Evolutionary conservation across 37 sponge, comb jelly and placozoan species (phyloP), one percentile per base, ranked within the genome.

Genomic region (Spongia lamella): DNA sequence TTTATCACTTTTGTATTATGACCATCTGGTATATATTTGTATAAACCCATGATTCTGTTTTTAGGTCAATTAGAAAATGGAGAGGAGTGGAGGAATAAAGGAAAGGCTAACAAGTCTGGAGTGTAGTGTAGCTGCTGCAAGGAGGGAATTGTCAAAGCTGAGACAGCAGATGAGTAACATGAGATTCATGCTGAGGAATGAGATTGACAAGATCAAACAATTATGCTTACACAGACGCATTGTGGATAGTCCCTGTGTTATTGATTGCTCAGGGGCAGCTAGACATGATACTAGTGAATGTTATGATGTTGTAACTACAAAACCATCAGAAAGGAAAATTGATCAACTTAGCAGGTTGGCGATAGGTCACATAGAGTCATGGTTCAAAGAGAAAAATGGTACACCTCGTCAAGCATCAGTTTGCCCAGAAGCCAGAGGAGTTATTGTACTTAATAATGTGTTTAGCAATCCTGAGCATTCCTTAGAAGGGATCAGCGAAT

Each of bases 371-470:
- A 59, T 75, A 11, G 22, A 63, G 35, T 68, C 75, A 21, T 83
- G 84, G 55, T 83, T 83, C 59, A 29, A 59, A 36, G 74, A 72
- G 58, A 83, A 83, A 32, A 83, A 83, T 53, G 84, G 84, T 15
- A 76, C 84, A 4, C 84, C 84, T 14, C 74, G 84, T 0, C 84
- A 83, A 62, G 76, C 84, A 22, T 33, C 29, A 27, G 36, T 83
- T 50, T 74, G 76, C 61, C 63, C 61, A 13, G 43, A 75, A 26
- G 76, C 84, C 17, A 66, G 68, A 17, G 84, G 76, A 22, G 43
- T 32, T 34, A 32, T 83, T 30, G 53, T 66, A 5, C 38, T 75
- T n/a, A n/a, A n/a, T n/a, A 54, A 63, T 6, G 32, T 33, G 27
- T 83, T 74, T 36, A 61, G 37, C 59, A 83, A 83, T 55, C 76